Conservation (phyloP, 2,888 invertebrate genomes). For the Dryocosmus kuriphilus region DNA sequence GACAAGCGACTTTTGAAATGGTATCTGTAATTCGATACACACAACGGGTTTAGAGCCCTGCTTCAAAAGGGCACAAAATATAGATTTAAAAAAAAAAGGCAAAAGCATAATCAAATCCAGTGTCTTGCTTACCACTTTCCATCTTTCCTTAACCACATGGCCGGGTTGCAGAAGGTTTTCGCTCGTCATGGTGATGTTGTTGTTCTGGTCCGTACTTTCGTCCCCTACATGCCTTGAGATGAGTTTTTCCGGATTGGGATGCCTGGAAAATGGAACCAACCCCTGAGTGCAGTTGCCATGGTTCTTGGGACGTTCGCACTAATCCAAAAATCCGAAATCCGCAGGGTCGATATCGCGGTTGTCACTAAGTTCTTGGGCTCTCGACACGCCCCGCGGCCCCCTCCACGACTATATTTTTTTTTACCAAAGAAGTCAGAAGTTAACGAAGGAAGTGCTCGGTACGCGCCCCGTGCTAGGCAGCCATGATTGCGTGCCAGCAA, state of each 20-base stretch:
- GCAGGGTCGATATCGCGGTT: conserved; percentile 6
- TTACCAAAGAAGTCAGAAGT: conserved; percentile 49
- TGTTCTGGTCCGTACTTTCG: conserved; percentile 81
- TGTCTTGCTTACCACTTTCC: conserved; percentile 92
- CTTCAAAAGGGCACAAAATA: neutral
- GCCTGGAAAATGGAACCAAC: conserved; percentile 65
- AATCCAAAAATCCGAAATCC: conserved; percentile 7
- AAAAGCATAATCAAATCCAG: conserved; percentile 13
- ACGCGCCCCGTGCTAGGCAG: conserved; percentile 72
- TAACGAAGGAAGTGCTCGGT: conserved; percentile 49
- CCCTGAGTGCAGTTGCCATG: conserved; percentile 42
- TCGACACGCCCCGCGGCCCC: conserved; percentile 29
- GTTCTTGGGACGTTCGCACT: conserved; percentile 7
- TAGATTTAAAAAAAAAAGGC: neutral
- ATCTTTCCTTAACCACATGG: conserved; percentile 98
- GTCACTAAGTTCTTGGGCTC: neutral
- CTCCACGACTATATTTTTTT: conserved; percentile 40
- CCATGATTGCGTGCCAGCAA: conserved; percentile 74
- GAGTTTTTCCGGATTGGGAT: conserved; percentile 70
- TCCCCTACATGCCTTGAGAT: conserved; percentile 75
- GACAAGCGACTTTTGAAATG: neutral
- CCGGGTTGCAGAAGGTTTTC: conserved; percentile 97
- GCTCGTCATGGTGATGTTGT: conserved; percentile 91
- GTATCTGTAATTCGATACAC: conserved; percentile 18
- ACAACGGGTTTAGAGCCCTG: neutral